Conservation (phyloP, 2,797 vertebrate genomes). For the Phoebastria nigripes region DNA sequence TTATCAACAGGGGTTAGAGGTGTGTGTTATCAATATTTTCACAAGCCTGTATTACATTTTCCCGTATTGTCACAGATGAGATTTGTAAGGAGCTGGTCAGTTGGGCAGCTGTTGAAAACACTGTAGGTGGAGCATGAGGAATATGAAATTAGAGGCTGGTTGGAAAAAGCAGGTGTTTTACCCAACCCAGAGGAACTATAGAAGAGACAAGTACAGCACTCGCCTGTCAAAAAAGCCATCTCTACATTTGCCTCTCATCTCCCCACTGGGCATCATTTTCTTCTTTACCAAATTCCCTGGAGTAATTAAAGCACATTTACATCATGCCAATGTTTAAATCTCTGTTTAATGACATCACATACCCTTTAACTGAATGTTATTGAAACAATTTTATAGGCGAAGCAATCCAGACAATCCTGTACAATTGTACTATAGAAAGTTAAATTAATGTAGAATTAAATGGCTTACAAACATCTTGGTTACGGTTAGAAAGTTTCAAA, state of each 20-base stretch:
- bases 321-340: background rate
- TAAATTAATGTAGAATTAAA: background rate
- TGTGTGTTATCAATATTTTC: background rate
- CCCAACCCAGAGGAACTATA: background rate
- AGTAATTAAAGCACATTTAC: background rate
- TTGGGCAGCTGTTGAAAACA: background rate
- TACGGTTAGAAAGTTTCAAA: background rate
- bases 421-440: background rate
- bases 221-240: background rate
- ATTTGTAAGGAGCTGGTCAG: background rate
- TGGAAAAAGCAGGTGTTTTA: background rate
- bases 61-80: background rate
- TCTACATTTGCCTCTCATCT: background rate
- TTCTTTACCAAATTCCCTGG: background rate
- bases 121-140: background rate
- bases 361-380: background rate
- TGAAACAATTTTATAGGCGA: background rate
- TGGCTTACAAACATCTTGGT: background rate
- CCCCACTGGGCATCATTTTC: background rate
- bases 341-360: background rate
- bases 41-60: background rate
- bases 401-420: background rate
- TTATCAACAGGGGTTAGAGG: too few species aligned
- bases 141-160: background rate
- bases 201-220: background rate